These are phyloP conservation scores for Drosophila mojavensis DNA, from an alignment of 1,140 invertebrate genomes.

Conservation along the genomic window DNA sequence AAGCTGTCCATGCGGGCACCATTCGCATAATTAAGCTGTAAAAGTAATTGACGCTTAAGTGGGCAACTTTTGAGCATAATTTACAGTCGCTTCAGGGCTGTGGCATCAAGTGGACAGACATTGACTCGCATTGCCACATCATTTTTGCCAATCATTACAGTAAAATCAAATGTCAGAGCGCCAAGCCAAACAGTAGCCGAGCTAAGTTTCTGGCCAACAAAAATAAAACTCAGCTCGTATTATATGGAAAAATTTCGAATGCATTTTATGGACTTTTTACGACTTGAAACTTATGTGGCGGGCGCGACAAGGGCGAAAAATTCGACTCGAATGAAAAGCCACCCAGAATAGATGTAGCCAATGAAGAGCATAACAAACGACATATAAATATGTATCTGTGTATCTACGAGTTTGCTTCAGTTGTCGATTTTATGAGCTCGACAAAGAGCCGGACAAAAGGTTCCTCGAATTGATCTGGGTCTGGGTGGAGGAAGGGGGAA, in stretches of 20 bases:
- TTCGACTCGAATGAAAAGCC: slow-evolving; percentile 30
- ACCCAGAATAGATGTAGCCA: slow-evolving; percentile 51
- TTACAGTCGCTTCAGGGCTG: slow-evolving; percentile 24
- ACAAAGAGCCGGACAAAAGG: slow-evolving; percentile 43
- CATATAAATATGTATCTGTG: slow-evolving; percentile 68
- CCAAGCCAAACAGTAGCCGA: slow-evolving; percentile 32
- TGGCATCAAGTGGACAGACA: slow-evolving; percentile 1
- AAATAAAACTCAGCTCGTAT: slow-evolving; percentile 1
- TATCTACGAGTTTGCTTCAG: slow-evolving; percentile 38
- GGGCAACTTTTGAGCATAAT: slow-evolving; percentile 72
- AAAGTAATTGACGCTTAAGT: slow-evolving; percentile 76
- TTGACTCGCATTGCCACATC: slow-evolving; percentile 67
- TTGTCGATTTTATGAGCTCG: slow-evolving; percentile 69
- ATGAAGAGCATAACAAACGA: slow-evolving; percentile 76
- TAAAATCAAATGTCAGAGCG: slow-evolving; percentile 71
- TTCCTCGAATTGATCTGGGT: background rate
- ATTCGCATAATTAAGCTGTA: slow-evolving; percentile 74
- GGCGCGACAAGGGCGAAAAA: slow-evolving; percentile 37
- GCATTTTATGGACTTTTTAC: slow-evolving; percentile 82
- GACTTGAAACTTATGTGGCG: slow-evolving; percentile 78
- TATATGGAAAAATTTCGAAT: slow-evolving; percentile 66
- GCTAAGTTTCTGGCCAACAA: slow-evolving; percentile 6
- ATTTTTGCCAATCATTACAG: slow-evolving; percentile 75
- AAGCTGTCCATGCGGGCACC: slow-evolving; percentile 50
- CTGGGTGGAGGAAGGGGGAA: background rate